phyloP scores from a whole-genome alignment of 2,113 vertebrate species.

The Pongo pygmaeus region DNA sequence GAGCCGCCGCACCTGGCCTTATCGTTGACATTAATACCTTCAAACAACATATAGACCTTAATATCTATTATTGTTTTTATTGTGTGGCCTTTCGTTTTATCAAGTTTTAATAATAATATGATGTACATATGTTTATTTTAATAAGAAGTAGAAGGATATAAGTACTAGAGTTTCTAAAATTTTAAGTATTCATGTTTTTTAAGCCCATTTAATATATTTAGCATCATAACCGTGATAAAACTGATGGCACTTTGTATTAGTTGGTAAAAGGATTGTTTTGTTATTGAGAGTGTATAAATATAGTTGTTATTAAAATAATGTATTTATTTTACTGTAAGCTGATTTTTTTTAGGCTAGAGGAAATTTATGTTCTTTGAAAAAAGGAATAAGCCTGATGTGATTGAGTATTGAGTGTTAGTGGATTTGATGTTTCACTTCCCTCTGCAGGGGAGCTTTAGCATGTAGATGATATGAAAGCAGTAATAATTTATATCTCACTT shows the following conservation, averaged over 20 bases:
- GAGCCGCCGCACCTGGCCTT: background rate
- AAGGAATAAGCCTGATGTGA: background rate
- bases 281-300: background rate
- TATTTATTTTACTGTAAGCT: background rate
- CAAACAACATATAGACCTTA: background rate
- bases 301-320: background rate
- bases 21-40: background rate
- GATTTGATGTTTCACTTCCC: background rate
- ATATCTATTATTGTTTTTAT: background rate
- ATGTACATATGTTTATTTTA: background rate
- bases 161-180: constrained; percentile 29
- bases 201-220: background rate
- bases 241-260: background rate
- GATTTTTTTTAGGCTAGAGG: background rate
- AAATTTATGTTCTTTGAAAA: background rate
- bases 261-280: background rate
- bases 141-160: background rate
- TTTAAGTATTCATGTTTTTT: background rate
- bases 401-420: background rate
- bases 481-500: background rate
- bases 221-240: background rate
- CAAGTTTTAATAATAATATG: background rate
- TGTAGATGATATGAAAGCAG: background rate
- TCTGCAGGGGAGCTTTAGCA: background rate
- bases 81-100: background rate